phyloP scores from a whole-genome alignment of 2,888 invertebrate genomes.

The Neoaliturus tenellus region DNA sequence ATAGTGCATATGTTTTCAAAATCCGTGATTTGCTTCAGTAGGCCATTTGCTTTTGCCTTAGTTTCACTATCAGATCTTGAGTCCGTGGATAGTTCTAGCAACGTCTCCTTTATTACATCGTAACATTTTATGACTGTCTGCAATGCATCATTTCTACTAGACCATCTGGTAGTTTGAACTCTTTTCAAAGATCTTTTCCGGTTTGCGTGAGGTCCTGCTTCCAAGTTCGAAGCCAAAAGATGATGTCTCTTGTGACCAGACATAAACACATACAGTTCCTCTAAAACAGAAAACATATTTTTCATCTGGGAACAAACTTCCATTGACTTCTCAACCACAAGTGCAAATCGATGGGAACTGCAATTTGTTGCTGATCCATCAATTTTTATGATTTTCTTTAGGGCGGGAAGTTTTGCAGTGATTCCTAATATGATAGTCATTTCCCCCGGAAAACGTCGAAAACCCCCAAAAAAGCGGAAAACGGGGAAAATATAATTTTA shows the following conservation, averaged over 20 bases:
- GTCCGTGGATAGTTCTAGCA: neutral
- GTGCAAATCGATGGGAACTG: conserved; percentile 6
- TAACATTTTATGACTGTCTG: conserved; percentile 26
- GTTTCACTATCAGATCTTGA: conserved; percentile 7
- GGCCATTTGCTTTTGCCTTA: conserved; percentile 28
- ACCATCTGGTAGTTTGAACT: conserved; percentile 49
- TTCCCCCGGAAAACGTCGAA: no score
- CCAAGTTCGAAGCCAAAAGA: conserved; percentile 20
- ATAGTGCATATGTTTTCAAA: conserved; percentile 8
- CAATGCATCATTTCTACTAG: conserved; percentile 30
- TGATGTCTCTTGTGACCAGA: conserved; percentile 44
- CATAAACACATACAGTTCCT: conserved; percentile 34
- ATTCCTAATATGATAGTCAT: no score
- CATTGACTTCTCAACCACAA: neutral
- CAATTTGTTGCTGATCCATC: no score
- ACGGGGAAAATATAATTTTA: no score
- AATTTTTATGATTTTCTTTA: no score
- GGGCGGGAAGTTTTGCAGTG: no score
- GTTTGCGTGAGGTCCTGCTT: neutral
- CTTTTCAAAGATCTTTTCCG: conserved; percentile 25
- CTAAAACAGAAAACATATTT: neutral
- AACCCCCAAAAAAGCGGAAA: no score
- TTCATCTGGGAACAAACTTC: neutral
- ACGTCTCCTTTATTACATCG: neutral
- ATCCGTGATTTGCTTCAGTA: neutral